Evolutionary conservation across 2,888 invertebrate genomes (phyloP).

Genomic region (Cistogaster globosa): DNA sequence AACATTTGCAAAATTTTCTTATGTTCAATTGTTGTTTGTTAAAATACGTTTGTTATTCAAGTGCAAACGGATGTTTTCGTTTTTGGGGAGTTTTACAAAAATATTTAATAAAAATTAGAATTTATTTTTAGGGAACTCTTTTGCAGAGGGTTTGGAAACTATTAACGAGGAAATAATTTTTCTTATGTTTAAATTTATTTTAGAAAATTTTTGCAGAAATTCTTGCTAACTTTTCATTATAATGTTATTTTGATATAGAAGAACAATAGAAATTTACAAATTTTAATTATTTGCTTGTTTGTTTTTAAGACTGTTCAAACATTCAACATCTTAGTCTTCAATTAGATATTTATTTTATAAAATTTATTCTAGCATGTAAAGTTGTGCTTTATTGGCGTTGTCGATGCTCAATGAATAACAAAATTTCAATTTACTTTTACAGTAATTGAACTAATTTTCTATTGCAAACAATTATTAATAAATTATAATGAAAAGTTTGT

Average conservation of each 20-base stretch:
- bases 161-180: background rate
- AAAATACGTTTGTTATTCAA: no score
- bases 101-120: no score
- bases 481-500: slow-evolving; percentile 70
- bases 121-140: no score
- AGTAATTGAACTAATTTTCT: slow-evolving; percentile 74
- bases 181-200: slow-evolving; percentile 58
- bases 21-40: no score
- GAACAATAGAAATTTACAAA: slow-evolving; percentile 52
- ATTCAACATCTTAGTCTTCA: slow-evolving; percentile 19
- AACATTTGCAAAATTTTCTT: no score
- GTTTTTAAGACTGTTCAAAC: background rate
- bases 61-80: no score
- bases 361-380: background rate
- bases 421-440: slow-evolving; percentile 73
- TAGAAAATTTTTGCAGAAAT: slow-evolving; percentile 42
- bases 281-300: background rate
- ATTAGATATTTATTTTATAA: background rate
- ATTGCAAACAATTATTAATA: slow-evolving; percentile 73
- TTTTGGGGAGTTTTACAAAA: no score
- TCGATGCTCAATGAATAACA: slow-evolving; percentile 69
- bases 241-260: slow-evolving; percentile 21
- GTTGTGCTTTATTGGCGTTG: slow-evolving; percentile 20
- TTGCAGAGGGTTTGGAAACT: slow-evolving; percentile 25
- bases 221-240: slow-evolving; percentile 25